Base-by-base conservation (phyloP, 2,113 vertebrate genomes). In the Prunella fulvescens region DNA sequence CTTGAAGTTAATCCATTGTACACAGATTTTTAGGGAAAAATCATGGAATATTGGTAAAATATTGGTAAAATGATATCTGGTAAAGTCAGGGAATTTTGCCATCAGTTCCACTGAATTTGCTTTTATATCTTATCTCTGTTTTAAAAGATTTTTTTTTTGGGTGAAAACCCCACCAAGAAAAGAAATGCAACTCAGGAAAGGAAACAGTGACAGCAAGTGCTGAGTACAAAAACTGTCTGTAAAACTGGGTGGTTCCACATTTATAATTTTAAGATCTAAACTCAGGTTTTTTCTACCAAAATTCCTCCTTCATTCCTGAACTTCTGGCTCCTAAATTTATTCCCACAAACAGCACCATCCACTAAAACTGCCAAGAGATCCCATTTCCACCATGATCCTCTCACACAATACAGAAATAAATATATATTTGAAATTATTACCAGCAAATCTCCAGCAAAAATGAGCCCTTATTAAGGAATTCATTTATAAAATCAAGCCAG, bases 211-310 rank as follows among this genome's bases (percentile, higher is more conserved):
- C 6, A 7, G 62, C 18, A n/a, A 15, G 9, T 23, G 12, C 35
- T 26, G 11, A 11, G 40, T 3, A 13, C 31, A 12, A 29, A 10
- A 37, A 29, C 9, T 0, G 7, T 8, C 69, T 1, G 1, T 16
- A 50, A 37, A 45, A 29, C 4, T 1, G 7, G 8, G 14, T 9
- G 53, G 15, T 5, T 57, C 16, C 28, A 22, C 19, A 25, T 57
- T 53, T 25, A 7, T 1, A 11, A 26, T 13, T 29, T 2, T 8
- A 11, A 74, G 11, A 31, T 14, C 4, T 25, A 14, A 86, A 15
- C 17, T 61, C 24, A 39, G 9, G 2, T 3, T 33, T 57, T 57
- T 65, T 81, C 37, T 6, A 8, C 19, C 28, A 65, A 3, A 8
- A 40, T 58, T 69, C 19, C 48, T 39, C 25, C 19, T 44, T 44